Evolutionary conservation across 1,140 invertebrate species (phyloP).

Genomic region (Drosophila ambigua): DNA sequence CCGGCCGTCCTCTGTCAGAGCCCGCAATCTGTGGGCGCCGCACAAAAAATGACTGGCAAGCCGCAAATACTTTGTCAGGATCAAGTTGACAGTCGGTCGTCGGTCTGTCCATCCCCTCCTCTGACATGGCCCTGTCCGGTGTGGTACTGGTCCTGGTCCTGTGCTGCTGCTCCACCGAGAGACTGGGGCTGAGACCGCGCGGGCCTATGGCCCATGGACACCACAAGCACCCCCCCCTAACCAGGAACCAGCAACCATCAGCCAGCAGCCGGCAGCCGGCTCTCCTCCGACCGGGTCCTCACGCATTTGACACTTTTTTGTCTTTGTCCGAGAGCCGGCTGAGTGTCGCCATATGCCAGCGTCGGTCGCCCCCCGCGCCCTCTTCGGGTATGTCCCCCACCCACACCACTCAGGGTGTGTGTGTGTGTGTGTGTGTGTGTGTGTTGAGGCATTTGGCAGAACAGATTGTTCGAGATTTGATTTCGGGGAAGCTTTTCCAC

Average conservation of each 20-base stretch:
- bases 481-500: constrained; percentile 59
- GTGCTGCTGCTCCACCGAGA: too few species aligned
- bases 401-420: constrained; percentile 8
- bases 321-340: constrained; percentile 13
- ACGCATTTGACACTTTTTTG: constrained; percentile 76
- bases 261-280: too few species aligned
- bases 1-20: neutral
- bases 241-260: neutral
- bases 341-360: constrained; percentile 31
- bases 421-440: constrained; percentile 34
- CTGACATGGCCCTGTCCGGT: too few species aligned
- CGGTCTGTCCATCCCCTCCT: constrained; percentile 32
- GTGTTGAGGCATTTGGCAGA: constrained; percentile 56
- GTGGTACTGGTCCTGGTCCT: too few species aligned
- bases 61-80: constrained; percentile 80
- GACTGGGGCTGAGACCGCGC: too few species aligned
- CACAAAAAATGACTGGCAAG: constrained; percentile 78
- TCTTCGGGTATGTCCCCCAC: constrained; percentile 4
- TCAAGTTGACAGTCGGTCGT: constrained; percentile 77
- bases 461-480: constrained; percentile 79
- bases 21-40: constrained; percentile 51
- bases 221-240: constrained; percentile 13
- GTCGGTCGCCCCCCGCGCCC: neutral
- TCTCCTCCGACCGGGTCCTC: constrained; percentile 3
- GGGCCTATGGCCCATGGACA: neutral